Percentiles rank a stretch among this genome's conserved stretches.
These are phyloP conservation scores for Nebria brevicollis DNA, from an alignment of 2,888 invertebrate genomes.

Conservation along the genomic window DNA sequence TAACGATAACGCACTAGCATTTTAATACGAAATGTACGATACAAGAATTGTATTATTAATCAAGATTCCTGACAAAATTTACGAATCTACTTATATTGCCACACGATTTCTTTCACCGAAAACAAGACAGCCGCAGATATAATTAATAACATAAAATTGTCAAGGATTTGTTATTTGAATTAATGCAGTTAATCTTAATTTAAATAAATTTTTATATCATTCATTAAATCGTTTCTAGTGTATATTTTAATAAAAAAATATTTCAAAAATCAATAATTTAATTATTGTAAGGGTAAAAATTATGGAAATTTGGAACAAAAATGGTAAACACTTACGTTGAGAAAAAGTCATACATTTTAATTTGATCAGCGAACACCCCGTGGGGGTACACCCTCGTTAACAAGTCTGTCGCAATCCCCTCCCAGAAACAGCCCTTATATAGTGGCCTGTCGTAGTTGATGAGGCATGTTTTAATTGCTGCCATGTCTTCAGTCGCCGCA, in stretches of 20 bases:
- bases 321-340: conserved; percentile 32
- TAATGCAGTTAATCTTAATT: no score
- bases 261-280: conserved; percentile 2
- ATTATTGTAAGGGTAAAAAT: neutral
- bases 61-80: conserved; percentile 14
- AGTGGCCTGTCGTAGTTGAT: conserved; percentile 26
- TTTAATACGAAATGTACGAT: conserved; percentile 9
- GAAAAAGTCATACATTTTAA: conserved; percentile 43
- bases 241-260: neutral
- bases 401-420: conserved; percentile 19
- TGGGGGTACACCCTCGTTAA: conserved; percentile 11
- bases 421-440: conserved; percentile 7
- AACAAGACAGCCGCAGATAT: neutral
- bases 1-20: neutral
- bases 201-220: no score
- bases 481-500: conserved; percentile 32
- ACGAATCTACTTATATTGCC: neutral
- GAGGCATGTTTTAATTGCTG: conserved; percentile 48
- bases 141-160: neutral
- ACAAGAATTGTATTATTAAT: conserved; percentile 26
- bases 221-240: neutral
- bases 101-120: neutral
- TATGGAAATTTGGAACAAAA: conserved; percentile 10
- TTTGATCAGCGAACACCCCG: conserved; percentile 31
- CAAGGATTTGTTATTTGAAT: neutral